phyloP scores from a whole-genome alignment of 1,140 invertebrate species.

The Lepidurus apus region DNA sequence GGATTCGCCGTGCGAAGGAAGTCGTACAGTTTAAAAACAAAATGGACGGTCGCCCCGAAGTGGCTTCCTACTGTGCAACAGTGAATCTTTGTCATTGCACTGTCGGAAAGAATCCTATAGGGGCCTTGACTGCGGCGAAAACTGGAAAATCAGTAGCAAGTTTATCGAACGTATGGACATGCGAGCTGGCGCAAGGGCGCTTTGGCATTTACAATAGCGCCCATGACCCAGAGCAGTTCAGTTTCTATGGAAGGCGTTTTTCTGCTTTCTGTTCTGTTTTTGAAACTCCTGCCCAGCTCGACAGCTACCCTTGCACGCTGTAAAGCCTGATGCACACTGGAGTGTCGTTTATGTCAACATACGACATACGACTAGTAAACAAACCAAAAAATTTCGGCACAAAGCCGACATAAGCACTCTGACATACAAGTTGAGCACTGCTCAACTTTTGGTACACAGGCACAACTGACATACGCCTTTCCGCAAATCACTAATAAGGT shows the following conservation, averaged over 20 bases:
- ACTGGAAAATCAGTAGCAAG: neutral
- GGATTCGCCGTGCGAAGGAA: neutral
- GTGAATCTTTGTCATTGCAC: conserved; percentile 6
- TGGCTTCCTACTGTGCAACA: conserved; percentile 13
- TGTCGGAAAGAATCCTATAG: neutral
- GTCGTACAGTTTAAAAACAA: neutral
- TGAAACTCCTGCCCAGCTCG: neutral
- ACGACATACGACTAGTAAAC: too few species aligned
- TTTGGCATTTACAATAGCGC: neutral
- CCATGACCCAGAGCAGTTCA: too few species aligned
- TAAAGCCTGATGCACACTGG: too few species aligned
- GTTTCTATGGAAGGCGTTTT: neutral
- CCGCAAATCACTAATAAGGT: too few species aligned
- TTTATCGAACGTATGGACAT: conserved; percentile 13
- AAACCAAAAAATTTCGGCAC: too few species aligned
- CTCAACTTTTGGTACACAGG: too few species aligned
- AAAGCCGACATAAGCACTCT: too few species aligned
- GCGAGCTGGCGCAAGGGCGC: conserved; percentile 4
- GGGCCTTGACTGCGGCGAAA: neutral
- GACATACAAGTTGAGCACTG: too few species aligned
- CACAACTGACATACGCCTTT: too few species aligned
- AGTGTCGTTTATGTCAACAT: too few species aligned
- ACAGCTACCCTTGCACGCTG: neutral
- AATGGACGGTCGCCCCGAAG: neutral
- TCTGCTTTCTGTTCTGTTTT: neutral